Percentiles rank a stretch among this genome's conserved stretches.
phyloP scores from a whole-genome alignment of 2,113 vertebrate genomes.

The Cacatua alba region DNA sequence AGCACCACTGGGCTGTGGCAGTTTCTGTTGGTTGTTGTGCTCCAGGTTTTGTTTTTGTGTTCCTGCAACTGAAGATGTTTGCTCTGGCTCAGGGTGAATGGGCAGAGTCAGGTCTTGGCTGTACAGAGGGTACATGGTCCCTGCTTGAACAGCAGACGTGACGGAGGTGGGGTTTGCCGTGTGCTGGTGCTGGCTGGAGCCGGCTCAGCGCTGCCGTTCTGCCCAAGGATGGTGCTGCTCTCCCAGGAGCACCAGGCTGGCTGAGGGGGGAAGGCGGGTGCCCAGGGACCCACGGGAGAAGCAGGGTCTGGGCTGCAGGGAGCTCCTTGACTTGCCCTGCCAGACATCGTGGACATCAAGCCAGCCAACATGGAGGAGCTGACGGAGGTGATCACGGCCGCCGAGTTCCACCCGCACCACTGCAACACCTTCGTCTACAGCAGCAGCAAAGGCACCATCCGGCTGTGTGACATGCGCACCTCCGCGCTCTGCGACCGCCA shows the following conservation, averaged over 20 bases:
- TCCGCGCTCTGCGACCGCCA: conserved; percentile 92
- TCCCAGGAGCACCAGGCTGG: rapidly evolving
- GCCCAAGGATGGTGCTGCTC: rapidly evolving
- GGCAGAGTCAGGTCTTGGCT: background rate
- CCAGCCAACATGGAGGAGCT: conserved; percentile 97
- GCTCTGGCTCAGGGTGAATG: rapidly evolving
- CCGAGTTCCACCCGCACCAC: conserved; percentile 93
- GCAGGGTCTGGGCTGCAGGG: rapidly evolving
- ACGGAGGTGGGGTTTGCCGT: rapidly evolving
- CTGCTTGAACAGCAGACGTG: rapidly evolving
- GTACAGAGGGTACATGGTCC: background rate
- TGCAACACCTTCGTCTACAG: conserved; percentile 98
- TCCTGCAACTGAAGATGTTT: rapidly evolving
- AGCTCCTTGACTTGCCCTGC: conserved; percentile 78
- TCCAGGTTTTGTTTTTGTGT: background rate
- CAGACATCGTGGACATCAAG: conserved; percentile 97
- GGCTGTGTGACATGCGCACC: conserved; percentile 93
- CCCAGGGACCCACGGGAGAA: rapidly evolving
- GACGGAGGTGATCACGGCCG: conserved; percentile 93
- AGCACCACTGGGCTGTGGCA: background rate
- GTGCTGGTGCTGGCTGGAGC: rapidly evolving
- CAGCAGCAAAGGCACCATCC: conserved; percentile 97
- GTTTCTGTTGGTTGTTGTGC: background rate
- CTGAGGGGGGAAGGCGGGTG: rapidly evolving
- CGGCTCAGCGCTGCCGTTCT: rapidly evolving